Base-by-base conservation (phyloP, 2,113 vertebrate genomes). In the Archocentrus centrarchus region DNA sequence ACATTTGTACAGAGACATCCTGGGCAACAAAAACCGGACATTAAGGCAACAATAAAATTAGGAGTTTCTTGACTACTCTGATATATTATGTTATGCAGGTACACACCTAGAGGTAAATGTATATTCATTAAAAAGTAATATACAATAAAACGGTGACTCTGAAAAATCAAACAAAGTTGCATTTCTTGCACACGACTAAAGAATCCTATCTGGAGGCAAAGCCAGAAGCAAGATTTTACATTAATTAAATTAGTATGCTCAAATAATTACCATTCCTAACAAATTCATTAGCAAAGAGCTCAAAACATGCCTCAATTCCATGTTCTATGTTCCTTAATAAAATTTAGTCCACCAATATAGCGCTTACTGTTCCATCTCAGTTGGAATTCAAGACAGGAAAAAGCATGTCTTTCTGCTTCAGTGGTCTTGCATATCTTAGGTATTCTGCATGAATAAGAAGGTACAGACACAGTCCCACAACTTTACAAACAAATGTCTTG, bases 21-120 rank as follows among this genome's bases (percentile, higher is more conserved):
- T 75, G 17, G 7, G 68, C 37, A 41, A 82, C 41, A 81, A 81
- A 84, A 87, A 41, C 11, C 22, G 7, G 13, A 70, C 47, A 81
- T 47, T 18, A 35, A 80, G 14, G 62, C 7, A 41, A 62, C 41
- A 30, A 37, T 68, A 55, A 79, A 41, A 75, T n/a, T 13, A 7
- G 10, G 55, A 6, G 41, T 35, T 59, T 78, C n/a, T 24, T 77
- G 24, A 55, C 41, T 76, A 44, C 30, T 35, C 7, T 30, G 39
- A 68, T 62, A 20, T 7, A 22, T 32, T 64, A 53, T 75, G 8
- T 63, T 39, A 75, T 57, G 8, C 15, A 59, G 22, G 58, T 30
- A 10, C 53, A 50, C 2, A 14, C 15, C 15, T 35, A n/a, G 13
- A 39, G 11, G n/a, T 37, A 2, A 53, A 60, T 22, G 18, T 18